Evolutionary conservation across 1,140 invertebrate genomes (phyloP).

Genomic region (Popillia japonica): DNA sequence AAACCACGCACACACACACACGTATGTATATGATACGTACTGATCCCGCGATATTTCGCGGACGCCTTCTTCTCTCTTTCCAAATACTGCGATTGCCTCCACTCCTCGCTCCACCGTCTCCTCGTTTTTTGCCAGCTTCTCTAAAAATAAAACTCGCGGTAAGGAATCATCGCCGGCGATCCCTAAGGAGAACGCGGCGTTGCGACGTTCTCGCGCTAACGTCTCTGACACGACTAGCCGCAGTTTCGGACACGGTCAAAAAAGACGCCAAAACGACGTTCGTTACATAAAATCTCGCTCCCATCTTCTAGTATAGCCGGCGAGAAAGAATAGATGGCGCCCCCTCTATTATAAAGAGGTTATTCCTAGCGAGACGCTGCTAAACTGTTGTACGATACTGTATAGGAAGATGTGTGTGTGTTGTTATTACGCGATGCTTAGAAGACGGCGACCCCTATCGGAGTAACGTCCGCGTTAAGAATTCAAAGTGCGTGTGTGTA

Average conservation of each 20-base stretch:
- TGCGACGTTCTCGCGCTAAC: neutral
- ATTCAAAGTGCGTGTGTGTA: neutral
- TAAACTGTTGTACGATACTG: too few species aligned
- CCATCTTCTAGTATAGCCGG: too few species aligned
- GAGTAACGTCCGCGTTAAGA: neutral
- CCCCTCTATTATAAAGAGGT: too few species aligned
- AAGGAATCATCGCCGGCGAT: neutral
- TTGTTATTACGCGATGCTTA: neutral
- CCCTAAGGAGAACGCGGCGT: neutral
- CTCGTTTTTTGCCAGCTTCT: neutral
- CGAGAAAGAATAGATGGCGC: too few species aligned
- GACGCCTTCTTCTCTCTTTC: neutral
- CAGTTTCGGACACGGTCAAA: neutral
- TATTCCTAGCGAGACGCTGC: too few species aligned
- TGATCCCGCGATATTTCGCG: conserved; percentile 8
- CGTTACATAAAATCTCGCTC: neutral
- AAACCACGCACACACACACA: neutral
- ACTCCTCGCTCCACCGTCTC: neutral
- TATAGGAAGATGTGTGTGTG: neutral
- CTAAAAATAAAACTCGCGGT: neutral
- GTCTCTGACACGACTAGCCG: neutral
- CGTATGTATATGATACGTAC: too few species aligned
- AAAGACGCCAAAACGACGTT: too few species aligned
- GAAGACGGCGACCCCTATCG: neutral
- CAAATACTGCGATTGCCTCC: neutral